phyloP scores from a whole-genome alignment of 2,113 vertebrate genomes.

The Centropus bengalensis region DNA sequence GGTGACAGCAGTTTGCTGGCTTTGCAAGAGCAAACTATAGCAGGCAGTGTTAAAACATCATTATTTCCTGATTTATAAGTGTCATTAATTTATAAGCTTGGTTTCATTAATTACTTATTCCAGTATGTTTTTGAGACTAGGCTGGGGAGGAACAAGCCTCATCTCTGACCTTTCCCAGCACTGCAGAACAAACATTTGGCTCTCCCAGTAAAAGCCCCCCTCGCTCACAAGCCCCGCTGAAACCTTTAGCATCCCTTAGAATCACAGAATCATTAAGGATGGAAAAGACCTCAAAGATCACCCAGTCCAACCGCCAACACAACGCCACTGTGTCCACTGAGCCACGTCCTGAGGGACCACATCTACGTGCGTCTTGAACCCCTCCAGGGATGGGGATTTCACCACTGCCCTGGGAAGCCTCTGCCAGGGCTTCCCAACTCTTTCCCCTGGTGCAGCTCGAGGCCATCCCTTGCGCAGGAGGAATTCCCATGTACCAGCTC shows the following conservation, averaged over 20 bases:
- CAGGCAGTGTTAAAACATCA: neutral
- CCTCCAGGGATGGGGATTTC: too few relatives aligned
- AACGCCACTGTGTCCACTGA: too few relatives aligned
- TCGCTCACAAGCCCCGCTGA: neutral
- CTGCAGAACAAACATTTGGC: neutral
- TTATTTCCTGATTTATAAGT: neutral
- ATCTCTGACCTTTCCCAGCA: neutral
- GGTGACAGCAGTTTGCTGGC: neutral
- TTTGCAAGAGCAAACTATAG: neutral
- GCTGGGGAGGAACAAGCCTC: neutral
- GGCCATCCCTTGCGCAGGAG: neutral
- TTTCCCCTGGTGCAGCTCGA: too few relatives aligned
- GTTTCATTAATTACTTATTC: neutral
- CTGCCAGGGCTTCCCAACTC: too few relatives aligned
- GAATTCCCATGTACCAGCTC: neutral
- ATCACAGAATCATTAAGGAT: too few relatives aligned
- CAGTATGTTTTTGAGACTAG: neutral
- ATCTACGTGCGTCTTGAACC: too few relatives aligned
- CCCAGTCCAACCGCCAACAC: too few relatives aligned
- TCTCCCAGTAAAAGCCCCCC: neutral
- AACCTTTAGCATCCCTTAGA: neutral
- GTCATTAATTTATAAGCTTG: neutral
- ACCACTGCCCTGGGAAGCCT: too few relatives aligned
- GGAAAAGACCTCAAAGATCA: too few relatives aligned
- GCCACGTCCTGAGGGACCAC: too few relatives aligned